Conservation (phyloP, 2,113 vertebrate species). For the Tapirus terrestris region DNA sequence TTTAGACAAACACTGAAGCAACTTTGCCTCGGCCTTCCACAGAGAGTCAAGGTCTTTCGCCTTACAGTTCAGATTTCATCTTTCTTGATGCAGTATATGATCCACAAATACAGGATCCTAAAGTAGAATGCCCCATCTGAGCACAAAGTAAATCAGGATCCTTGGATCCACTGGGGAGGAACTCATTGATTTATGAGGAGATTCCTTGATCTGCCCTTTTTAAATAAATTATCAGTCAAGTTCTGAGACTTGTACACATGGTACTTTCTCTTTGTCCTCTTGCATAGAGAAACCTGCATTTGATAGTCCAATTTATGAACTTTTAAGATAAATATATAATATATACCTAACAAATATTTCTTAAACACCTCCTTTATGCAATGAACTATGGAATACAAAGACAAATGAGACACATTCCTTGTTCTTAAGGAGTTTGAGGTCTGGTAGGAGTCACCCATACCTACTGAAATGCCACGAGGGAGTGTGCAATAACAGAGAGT, state of each 20-base stretch:
- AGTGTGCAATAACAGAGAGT: background rate
- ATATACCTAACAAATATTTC: conserved; percentile 29
- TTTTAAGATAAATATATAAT: background rate
- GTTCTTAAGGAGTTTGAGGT: background rate
- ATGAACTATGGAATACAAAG: background rate
- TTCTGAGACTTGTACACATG: background rate
- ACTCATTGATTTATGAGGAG: background rate
- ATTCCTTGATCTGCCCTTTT: background rate
- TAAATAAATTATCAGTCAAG: background rate
- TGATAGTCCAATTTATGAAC: background rate
- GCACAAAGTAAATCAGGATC: background rate
- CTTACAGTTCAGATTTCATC: background rate
- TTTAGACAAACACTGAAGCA: background rate
- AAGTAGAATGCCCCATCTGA: background rate
- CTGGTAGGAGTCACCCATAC: background rate
- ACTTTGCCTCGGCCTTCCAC: background rate
- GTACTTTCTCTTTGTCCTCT: background rate
- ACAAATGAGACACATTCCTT: background rate
- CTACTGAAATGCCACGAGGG: background rate
- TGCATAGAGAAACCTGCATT: background rate
- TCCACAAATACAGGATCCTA: background rate
- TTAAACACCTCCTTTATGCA: background rate
- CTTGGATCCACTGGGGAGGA: background rate
- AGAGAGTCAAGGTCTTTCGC: background rate
- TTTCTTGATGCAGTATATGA: background rate